Conservation (phyloP, 2,888 invertebrate species). For the Agonum fuliginosum region DNA sequence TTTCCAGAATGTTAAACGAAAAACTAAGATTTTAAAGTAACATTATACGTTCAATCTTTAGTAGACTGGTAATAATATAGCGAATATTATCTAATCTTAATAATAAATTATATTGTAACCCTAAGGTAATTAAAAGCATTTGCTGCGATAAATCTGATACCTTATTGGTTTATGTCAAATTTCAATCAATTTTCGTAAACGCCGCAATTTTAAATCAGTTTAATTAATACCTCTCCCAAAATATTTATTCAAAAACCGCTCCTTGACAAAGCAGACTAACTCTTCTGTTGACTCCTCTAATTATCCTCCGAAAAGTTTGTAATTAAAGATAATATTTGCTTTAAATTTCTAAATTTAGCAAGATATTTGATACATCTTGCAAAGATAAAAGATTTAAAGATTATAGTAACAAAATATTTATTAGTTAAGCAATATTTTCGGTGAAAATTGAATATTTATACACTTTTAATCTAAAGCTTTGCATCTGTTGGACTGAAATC, state of each 20-base stretch:
- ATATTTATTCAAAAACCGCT: constrained; percentile 7
- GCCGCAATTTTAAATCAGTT: neutral
- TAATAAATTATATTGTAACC: too few species aligned
- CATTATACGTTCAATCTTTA: too few species aligned
- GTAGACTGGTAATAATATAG: too few species aligned
- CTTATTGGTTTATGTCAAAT: neutral
- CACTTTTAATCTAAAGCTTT: neutral
- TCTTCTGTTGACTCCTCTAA: constrained; percentile 8
- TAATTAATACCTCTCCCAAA: constrained; percentile 14
- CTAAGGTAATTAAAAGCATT: too few species aligned
- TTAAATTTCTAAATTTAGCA: constrained; percentile 20
- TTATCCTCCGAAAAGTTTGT: neutral
- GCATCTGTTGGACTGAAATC: neutral
- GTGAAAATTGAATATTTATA: constrained; percentile 11
- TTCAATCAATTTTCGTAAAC: neutral
- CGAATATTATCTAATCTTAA: too few species aligned
- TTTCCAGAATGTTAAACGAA: too few species aligned
- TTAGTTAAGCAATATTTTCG: constrained; percentile 2
- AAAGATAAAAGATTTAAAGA: constrained; percentile 26
- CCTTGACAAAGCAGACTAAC: neutral
- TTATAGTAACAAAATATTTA: constrained; percentile 21
- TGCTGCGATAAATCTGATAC: neutral
- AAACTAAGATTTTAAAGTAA: too few species aligned
- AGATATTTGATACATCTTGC: constrained; percentile 7
- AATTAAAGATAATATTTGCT: constrained; percentile 30